Evolutionary conservation across 2,888 invertebrate species (phyloP).

Genomic region (Ochropleura leucogaster): DNA sequence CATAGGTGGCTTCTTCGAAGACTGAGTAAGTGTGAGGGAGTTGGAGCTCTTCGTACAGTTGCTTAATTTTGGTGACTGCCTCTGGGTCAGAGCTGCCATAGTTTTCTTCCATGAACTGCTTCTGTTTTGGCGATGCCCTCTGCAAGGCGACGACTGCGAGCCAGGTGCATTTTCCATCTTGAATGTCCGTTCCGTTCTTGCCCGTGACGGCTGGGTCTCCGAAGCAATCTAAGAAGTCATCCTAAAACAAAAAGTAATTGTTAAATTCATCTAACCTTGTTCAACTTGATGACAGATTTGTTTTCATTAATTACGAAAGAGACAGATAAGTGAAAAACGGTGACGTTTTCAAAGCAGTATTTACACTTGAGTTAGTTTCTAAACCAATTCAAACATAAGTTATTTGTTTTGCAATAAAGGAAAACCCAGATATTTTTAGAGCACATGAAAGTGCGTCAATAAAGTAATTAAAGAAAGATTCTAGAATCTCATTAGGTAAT

Average conservation of each 20-base stretch:
- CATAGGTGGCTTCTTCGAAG: conserved; percentile 96
- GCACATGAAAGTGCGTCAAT: conserved; percentile 1
- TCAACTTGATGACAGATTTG: background rate
- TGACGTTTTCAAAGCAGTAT: conserved; percentile 15
- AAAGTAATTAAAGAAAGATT: background rate
- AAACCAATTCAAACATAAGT: conserved; percentile 19
- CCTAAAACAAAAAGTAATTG: conserved; percentile 84
- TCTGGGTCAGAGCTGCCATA: conserved; percentile 93
- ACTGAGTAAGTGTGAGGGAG: conserved; percentile 94
- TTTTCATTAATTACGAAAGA: conserved; percentile 12
- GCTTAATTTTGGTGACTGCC: conserved; percentile 93
- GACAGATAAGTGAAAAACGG: conserved; percentile 17
- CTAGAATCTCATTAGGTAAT: conserved; percentile 16
- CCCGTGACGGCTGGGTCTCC: conserved; percentile 96
- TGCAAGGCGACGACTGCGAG: conserved; percentile 96
- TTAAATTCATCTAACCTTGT: background rate
- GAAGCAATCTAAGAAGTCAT: conserved; percentile 97
- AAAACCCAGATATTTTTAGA: conserved; percentile 35
- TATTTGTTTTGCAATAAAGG: conserved; percentile 21
- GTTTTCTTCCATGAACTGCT: conserved; percentile 93
- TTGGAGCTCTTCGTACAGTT: conserved; percentile 94
- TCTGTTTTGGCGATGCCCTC: conserved; percentile 93
- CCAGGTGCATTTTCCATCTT: conserved; percentile 99
- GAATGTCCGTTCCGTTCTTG: conserved; percentile 97
- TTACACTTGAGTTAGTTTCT: conserved; percentile 12